Base-by-base conservation (phyloP, 2,113 vertebrate species). In the Macrotus californicus region DNA sequence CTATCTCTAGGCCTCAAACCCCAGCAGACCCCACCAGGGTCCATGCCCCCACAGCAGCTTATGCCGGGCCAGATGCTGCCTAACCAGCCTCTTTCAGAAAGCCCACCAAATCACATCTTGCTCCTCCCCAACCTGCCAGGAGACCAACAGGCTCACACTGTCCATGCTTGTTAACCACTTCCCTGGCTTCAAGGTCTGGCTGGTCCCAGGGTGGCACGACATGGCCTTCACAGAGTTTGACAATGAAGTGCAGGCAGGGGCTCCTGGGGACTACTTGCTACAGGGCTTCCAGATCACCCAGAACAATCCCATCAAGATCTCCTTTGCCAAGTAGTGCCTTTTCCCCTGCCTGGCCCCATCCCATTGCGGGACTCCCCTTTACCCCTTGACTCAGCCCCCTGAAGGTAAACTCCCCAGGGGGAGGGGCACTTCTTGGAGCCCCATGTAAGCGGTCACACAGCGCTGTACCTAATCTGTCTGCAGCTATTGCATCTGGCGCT, bases 91-190 rank as follows among this genome's bases (percentile, higher is more conserved):
- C 98, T 99, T 52, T 98, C 99, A 0, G 99, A 99, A 98, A 99
- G 99, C 91, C 99, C 99, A 6, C 99, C 99, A 22, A 99, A 99
- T 97, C 99, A 99, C 97, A 99, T 99, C 97, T 98, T 99, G 83
- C 99, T 99, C 98, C 98, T 99, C 97, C 99, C 99, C 97, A 99
- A 99, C 97, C 98, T 99, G 72, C 99, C 99, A 0, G 91, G 99
- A 99, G 98, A 99, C 99, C 5, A 99, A 99, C 22, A 99, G 99
- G 72, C 98, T 99, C 94, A 99, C 99, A 99, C 97, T 99, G 26
- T 99, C 99, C 52, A 99, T 99, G 99, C 98, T 99, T 46, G 99
- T 99, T 98, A 99, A 99, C 97, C 99, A 99, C 97, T 99, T 99
- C 96, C 99, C 99, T 2, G 99, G 99, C 24, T 99, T 99, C 98